Conservation (phyloP, 2,888 invertebrate genomes). For the Tipula vernalis region DNA sequence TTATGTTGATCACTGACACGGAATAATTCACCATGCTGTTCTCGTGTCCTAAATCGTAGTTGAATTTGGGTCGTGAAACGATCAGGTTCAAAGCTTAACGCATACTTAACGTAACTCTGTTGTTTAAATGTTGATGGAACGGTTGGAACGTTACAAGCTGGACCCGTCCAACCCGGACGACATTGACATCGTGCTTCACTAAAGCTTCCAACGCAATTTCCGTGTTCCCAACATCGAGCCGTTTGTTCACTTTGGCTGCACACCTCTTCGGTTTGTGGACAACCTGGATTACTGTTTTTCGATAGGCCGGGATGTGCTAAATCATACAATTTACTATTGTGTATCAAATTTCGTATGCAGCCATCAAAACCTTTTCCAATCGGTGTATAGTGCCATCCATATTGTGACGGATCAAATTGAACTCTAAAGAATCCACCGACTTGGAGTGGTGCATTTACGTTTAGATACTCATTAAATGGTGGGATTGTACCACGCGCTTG, state of each 20-base stretch:
- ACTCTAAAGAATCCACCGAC: slow-evolving; percentile 86
- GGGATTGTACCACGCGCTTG: slow-evolving; percentile 83
- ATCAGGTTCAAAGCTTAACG: slow-evolving; percentile 86
- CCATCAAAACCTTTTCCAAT: slow-evolving; percentile 88
- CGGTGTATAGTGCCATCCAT: slow-evolving; percentile 85
- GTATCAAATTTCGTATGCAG: slow-evolving; percentile 88
- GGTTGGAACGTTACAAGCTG: slow-evolving; percentile 72
- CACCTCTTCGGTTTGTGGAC: slow-evolving; percentile 84
- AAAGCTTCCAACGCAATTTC: slow-evolving; percentile 86
- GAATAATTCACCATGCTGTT: slow-evolving; percentile 87
- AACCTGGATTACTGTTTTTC: slow-evolving; percentile 76
- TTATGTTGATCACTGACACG: slow-evolving; percentile 89
- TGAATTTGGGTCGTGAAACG: slow-evolving; percentile 87
- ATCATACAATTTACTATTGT: slow-evolving; percentile 93
- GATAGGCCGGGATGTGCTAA: slow-evolving; percentile 85
- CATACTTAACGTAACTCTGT: slow-evolving; percentile 94
- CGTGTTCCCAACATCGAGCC: slow-evolving; percentile 81
- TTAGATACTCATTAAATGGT: slow-evolving; percentile 90
- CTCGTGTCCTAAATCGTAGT: slow-evolving; percentile 83
- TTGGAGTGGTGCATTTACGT: slow-evolving; percentile 90
- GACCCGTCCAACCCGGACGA: slow-evolving; percentile 90
- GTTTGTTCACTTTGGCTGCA: slow-evolving; percentile 81
- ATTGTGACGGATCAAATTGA: slow-evolving; percentile 77
- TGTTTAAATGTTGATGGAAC: slow-evolving; percentile 85
- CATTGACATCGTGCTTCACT: slow-evolving; percentile 87